These are phyloP conservation scores for Chrysolina oricalcia DNA, from an alignment of 2,888 invertebrate species.

Conservation along the genomic window DNA sequence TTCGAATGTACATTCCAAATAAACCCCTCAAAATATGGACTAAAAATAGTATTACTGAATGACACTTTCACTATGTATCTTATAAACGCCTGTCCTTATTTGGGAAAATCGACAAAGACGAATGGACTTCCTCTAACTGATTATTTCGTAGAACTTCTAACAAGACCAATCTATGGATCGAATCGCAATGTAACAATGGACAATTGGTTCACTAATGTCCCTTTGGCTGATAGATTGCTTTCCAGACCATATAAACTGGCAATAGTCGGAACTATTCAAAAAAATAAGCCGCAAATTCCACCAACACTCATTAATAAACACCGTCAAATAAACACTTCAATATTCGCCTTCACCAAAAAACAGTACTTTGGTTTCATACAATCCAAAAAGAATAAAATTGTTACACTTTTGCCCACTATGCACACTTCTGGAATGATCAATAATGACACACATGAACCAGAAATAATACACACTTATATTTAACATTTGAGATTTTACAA, in stretches of 20 bases:
- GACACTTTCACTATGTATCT: too few species aligned
- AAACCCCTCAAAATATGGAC: too few species aligned
- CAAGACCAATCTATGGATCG: constrained; percentile 13
- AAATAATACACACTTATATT: constrained; percentile 26
- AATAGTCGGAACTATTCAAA: too few species aligned
- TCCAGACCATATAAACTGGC: too few species aligned
- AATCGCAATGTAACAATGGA: not conserved
- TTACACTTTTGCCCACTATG: constrained; percentile 3
- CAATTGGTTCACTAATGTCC: too few species aligned
- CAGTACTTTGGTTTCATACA: constrained; percentile 25
- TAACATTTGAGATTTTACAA: too few species aligned
- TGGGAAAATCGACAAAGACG: constrained; percentile 13
- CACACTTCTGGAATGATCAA: not conserved
- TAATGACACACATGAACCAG: constrained; percentile 1
- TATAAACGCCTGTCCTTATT: too few species aligned
- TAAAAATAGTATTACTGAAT: too few species aligned
- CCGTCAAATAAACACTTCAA: constrained; percentile 22
- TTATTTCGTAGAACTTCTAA: constrained; percentile 32
- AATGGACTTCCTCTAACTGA: constrained; percentile 23
- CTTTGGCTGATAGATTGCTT: too few species aligned
- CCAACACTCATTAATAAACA: constrained; percentile 16
- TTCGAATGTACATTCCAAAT: too few species aligned
- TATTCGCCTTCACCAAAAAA: constrained; percentile 14
- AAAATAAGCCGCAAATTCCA: too few species aligned
- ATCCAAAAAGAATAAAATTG: too few species aligned